Evolutionary conservation across 2,797 vertebrate genomes (phyloP).

Genomic region (Myoxocephalus aenaeus): DNA sequence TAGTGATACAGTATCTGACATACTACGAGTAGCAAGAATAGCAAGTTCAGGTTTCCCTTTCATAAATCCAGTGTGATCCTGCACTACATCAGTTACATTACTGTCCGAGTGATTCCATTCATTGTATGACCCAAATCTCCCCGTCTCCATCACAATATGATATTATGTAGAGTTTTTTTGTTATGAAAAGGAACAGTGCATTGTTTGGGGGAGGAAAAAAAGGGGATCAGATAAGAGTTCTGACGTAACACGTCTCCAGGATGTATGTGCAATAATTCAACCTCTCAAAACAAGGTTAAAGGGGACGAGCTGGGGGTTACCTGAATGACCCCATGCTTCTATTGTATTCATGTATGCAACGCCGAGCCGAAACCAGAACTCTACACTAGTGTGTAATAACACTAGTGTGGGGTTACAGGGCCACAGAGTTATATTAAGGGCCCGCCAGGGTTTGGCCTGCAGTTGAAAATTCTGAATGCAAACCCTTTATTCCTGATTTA

Average conservation of each 20-base stretch:
- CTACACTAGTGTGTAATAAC: conserved; percentile 54
- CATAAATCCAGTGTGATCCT: conserved; percentile 27
- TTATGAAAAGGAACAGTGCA: conserved; percentile 13
- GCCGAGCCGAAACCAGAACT: conserved; percentile 70
- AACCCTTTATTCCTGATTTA: conserved; percentile 56
- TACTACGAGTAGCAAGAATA: not conserved
- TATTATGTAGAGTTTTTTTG: conserved; percentile 8
- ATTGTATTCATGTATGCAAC: conserved; percentile 70
- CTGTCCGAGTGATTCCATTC: conserved; percentile 22
- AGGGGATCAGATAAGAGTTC: conserved; percentile 31
- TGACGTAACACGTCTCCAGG: conserved; percentile 24
- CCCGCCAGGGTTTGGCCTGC: conserved; percentile 46
- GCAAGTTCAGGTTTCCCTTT: conserved; percentile 8
- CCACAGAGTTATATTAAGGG: conserved; percentile 28
- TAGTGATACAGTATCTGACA: conserved; percentile 7
- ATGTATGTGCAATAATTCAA: conserved; percentile 64
- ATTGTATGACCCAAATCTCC: conserved; percentile 10
- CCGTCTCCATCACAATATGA: conserved; percentile 6
- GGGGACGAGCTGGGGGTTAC: conserved; percentile 34
- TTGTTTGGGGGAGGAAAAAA: conserved; percentile 11
- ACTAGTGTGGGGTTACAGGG: conserved; percentile 66
- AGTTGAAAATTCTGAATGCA: conserved; percentile 46
- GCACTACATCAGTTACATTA: conserved; percentile 12
- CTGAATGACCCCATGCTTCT: conserved; percentile 41
- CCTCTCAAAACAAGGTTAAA: conserved; percentile 29